A percentile compares a stretch with the other conserved stretches of the same genome.
phyloP scores from a whole-genome alignment of 53 echinoderm and acorn worm genomes.

The Echinarachnius parma region DNA sequence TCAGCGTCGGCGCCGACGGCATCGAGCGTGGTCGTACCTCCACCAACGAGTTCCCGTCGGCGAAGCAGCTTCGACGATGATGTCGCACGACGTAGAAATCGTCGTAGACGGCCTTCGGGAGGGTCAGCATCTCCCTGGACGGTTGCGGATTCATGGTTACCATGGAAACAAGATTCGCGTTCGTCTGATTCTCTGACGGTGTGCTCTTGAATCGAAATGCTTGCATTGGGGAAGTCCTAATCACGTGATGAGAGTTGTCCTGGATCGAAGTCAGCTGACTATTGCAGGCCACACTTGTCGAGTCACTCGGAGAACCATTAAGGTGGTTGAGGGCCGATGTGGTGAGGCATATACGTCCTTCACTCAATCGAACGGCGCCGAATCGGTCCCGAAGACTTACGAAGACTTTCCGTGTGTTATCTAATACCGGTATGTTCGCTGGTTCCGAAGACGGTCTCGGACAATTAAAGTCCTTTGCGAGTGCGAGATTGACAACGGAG shows the following conservation, averaged over 20 bases:
- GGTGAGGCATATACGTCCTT: no score
- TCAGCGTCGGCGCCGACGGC: constrained; percentile 25
- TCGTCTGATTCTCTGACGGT: neutral
- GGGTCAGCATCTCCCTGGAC: neutral
- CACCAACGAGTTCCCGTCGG: constrained; percentile 33
- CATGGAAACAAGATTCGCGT: neutral
- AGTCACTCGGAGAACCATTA: no score
- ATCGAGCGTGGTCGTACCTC: constrained; percentile 33
- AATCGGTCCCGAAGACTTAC: no score
- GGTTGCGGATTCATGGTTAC: neutral
- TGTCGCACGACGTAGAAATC: constrained; percentile 24
- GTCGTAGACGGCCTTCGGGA: neutral
- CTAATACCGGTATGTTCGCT: neutral
- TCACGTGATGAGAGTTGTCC: no score
- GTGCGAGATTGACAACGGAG: no score
- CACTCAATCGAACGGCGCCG: no score
- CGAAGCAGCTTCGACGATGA: constrained; percentile 31
- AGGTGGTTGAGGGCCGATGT: no score
- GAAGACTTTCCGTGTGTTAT: no score
- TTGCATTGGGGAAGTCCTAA: no score
- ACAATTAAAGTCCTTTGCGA: no score
- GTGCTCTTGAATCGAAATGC: neutral
- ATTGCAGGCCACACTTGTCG: no score
- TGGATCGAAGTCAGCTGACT: no score
- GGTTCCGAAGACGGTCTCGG: constrained; percentile 2